A percentile compares a stretch with the other conserved stretches of the same genome.
Evolutionary conservation across 2,797 vertebrate species (phyloP).

Genomic region (Denticeps clupeoides): DNA sequence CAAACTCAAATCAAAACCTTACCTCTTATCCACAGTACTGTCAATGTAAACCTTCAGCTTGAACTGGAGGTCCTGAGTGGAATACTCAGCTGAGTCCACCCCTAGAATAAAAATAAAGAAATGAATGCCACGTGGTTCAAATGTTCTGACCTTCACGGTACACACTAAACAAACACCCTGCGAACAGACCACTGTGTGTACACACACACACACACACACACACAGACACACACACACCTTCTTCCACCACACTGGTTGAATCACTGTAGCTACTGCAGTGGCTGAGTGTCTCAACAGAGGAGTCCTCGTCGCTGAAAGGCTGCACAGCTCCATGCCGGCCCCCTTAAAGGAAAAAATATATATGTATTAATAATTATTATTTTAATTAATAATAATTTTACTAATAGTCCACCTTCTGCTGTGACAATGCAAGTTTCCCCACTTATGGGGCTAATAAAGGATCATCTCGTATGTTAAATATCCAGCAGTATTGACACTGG

Average conservation of each 20-base stretch:
- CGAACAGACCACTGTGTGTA: not conserved
- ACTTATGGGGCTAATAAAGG: too few species aligned
- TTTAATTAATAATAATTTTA: too few species aligned
- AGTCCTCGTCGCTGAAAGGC: slow-evolving; percentile 94
- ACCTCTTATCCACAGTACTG: slow-evolving; percentile 93
- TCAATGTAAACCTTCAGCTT: slow-evolving; percentile 93
- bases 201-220: not conserved
- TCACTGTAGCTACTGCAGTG: slow-evolving; percentile 96
- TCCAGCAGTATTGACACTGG: too few species aligned
- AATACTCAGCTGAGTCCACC: slow-evolving; percentile 81
- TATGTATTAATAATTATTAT: too few species aligned
- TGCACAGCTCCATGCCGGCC: slow-evolving; percentile 80
- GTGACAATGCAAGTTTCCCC: too few species aligned
- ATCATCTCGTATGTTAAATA: too few species aligned
- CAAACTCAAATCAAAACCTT: slow-evolving; percentile 5
- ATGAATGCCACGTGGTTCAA: too few species aligned
- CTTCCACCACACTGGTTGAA: slow-evolving; percentile 76
- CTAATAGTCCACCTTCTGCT: too few species aligned
- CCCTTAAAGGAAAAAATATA: slow-evolving; percentile 47
- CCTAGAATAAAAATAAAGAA: too few species aligned
- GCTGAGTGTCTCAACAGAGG: slow-evolving; percentile 94
- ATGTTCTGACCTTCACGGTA: too few species aligned
- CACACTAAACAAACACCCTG: too few species aligned
- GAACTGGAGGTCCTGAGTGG: slow-evolving; percentile 90
- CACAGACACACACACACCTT: slow-evolving; percentile 57